Evolutionary conservation across 2,113 vertebrate species (phyloP).

Genomic region (Passer montanus): DNA sequence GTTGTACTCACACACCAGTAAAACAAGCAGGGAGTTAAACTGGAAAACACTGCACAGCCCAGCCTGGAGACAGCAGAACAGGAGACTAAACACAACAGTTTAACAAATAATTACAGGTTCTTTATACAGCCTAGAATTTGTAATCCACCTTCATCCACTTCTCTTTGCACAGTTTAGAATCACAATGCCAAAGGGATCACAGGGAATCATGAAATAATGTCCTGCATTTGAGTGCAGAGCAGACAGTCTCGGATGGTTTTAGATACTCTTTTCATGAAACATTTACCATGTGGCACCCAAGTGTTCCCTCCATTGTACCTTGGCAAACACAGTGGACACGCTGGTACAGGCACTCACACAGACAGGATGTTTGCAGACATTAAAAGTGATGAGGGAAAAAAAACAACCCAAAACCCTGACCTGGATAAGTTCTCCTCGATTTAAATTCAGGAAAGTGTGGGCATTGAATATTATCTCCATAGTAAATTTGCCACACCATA

Average conservation of each 20-base stretch:
- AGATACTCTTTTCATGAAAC: conserved; percentile 64
- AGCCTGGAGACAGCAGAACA: conserved; percentile 5
- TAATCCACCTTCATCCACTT: conserved; percentile 62
- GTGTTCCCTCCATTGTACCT: conserved; percentile 23
- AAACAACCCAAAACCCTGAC: neutral
- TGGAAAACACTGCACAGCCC: conserved; percentile 6
- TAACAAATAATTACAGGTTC: conserved; percentile 60
- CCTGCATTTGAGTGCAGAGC: conserved; percentile 53
- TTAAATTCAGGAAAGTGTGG: conserved; percentile 44
- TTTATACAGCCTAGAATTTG: conserved; percentile 33
- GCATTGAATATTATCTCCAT: conserved; percentile 43
- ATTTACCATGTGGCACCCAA: conserved; percentile 40
- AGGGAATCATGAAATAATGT: conserved; percentile 60
- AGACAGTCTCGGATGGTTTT: conserved; percentile 50
- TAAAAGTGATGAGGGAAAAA: neutral
- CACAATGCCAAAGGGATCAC: conserved; percentile 63
- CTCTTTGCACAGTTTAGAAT: conserved; percentile 59
- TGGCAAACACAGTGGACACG: neutral
- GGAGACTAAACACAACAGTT: conserved; percentile 51
- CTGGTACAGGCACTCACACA: conserved; percentile 10
- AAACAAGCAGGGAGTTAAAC: conserved; percentile 19
- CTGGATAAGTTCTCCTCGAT: conserved; percentile 15
- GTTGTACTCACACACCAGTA: neutral
- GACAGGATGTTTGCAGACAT: conserved; percentile 17
- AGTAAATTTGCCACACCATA: conserved; percentile 43